Base-by-base conservation (phyloP, 2,797 vertebrate species). In the Phoebastria nigripes region DNA sequence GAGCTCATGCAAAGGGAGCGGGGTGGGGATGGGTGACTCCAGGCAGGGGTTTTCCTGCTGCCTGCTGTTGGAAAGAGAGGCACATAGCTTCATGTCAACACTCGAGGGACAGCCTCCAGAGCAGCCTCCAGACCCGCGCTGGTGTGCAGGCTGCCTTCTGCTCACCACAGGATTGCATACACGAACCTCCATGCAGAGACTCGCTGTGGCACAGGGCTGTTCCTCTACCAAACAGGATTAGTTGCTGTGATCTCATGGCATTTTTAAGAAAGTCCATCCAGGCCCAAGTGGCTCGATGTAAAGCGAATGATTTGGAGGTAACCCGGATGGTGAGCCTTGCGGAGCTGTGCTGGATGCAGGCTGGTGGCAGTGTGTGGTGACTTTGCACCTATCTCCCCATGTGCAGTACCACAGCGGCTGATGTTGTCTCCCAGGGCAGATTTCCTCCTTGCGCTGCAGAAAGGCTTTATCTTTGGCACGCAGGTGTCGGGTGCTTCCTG, bases 11-110 rank as follows among this genome's bases (percentile, higher is more conserved):
- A 25, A 62, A 20, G 61, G 42, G 26, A 46, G 46, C 2, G 5
- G 24, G 29, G 13, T 84, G 58, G 42, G 67, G 37, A 31, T 31
- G 62, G 22, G 16, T 73, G 47, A 31, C 66, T 58, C 15, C 51
- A 44, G 33, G 35, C n/a, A 56, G 41, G 51, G 39, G 4, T 49
- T 83, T 74, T 55, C 29, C 39, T 65, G 51, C 33, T 84, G 31
- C 17, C 59, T 66, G 65, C n/a, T 59, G 7, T 39, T 49, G 51
- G 51, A 54, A 46, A 24, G 55, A 37, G 33, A 17, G 21, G 24
- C 59, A 15, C 1, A 0, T 11, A 6, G 11, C 44, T 91, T 74
- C 8, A 0, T 78, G 12, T 15, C 0, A 0, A n/a, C 58, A 4
- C 49, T 46, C 0, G 1, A 72, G 63, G 51, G 42, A 67, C 29